Base-by-base conservation (phyloP, 2,888 invertebrate species). In the Sphaeridia pumilis region DNA sequence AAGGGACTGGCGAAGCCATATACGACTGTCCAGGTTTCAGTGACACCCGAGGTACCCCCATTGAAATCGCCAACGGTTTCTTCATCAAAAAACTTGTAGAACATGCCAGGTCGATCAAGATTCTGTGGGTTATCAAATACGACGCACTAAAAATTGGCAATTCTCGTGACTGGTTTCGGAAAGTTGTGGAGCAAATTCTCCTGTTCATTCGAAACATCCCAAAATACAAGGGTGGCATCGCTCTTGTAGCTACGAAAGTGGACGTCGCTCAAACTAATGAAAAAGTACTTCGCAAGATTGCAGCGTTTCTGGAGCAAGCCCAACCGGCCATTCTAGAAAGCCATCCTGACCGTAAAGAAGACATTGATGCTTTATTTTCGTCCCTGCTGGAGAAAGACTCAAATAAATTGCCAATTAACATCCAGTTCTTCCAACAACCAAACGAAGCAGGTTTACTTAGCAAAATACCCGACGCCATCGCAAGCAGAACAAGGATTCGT, bases 21-120 rank as follows among this genome's bases (percentile, higher is more conserved):
- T 52, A 41, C 41, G 52, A 52, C 43, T 52, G 52, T 25, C 52
- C 52, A 2, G 52, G 52, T 17, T 52, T 52, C 46, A 31, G 42
- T 7, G 48, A 52, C 25, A 52, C 31, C 12, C 31, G 52, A 24
- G 45, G 38, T 4, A 3, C 28, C 4, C 5, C 20, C 12, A 2
- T 25, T 12, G 52, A 52, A 17, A 20, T 52, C n/a, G 52, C 52
- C 21, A 46, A 46, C n/a, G 42, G 10, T 10, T 47, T 17, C 35
- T 42, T 52, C 24, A 10, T 47, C 14, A 52, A 52, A 12, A 20
- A 41, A 2, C 27, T 46, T 4, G n/a, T 34, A 2, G 41, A 46
- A 4, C 17, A 3, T 17, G 36, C 46, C 5, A n/a, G 3, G 3
- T n/a, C 5, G 28, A 25, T 46, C 17, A 46, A 46, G 17, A 27